Conservation (phyloP, 2,888 invertebrate species). For the Agriopis marginaria region DNA sequence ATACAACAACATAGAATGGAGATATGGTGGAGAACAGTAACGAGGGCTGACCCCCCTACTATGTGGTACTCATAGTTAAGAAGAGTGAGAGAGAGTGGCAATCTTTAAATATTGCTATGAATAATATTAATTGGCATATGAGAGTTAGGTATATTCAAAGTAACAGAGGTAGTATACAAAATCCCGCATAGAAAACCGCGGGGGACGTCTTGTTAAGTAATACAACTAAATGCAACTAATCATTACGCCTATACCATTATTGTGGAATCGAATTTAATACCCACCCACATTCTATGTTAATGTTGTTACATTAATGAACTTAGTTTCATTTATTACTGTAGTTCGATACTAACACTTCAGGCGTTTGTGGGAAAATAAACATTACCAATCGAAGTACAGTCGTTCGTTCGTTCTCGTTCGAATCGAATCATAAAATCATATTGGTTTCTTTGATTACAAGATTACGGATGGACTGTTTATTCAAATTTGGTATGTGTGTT, state of each 20-base stretch:
- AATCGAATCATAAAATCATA: constrained; percentile 54
- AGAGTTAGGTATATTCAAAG: background rate
- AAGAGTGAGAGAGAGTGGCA: background rate
- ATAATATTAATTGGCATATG: background rate
- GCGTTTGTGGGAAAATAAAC: constrained; percentile 71
- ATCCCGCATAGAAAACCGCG: constrained; percentile 5
- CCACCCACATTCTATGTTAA: constrained; percentile 71
- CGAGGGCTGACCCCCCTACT: no score
- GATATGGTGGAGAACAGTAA: no score
- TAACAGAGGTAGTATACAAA: background rate
- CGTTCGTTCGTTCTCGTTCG: constrained; percentile 44
- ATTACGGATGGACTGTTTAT: constrained; percentile 50
- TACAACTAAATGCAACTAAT: constrained; percentile 46
- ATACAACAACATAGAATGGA: background rate
- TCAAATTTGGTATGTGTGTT: constrained; percentile 56
- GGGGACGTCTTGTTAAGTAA: constrained; percentile 24
- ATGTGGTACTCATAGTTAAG: no score
- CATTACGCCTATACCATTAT: constrained; percentile 42
- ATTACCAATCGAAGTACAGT: constrained; percentile 47
- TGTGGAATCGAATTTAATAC: constrained; percentile 50
- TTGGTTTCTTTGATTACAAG: constrained; percentile 56
- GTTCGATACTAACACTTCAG: constrained; percentile 61
- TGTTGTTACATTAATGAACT: constrained; percentile 64
- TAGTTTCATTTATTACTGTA: constrained; percentile 69
- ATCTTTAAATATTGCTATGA: background rate